Evolutionary conservation across 2,888 invertebrate genomes (phyloP).

Genomic region (Apodemia hepburni): DNA sequence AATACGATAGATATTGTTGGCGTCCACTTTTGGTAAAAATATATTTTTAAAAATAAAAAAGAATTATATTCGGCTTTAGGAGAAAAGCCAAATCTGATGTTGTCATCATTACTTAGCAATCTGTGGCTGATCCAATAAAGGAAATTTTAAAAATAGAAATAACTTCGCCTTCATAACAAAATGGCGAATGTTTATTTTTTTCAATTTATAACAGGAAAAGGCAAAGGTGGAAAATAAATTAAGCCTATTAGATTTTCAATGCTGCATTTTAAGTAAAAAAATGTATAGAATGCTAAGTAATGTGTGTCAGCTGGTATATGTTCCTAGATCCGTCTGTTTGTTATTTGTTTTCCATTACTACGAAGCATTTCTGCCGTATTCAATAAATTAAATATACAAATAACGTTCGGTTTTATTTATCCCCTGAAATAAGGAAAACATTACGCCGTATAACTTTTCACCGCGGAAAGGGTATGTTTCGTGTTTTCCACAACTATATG

Average conservation of each 20-base stretch:
- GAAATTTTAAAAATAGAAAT: background rate
- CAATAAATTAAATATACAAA: conserved; percentile 81
- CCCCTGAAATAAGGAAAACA: background rate
- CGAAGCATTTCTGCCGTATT: conserved; percentile 79
- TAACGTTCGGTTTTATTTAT: conserved; percentile 25
- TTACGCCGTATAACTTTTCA: no score
- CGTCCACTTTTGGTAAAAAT: conserved; percentile 59
- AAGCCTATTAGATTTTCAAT: background rate
- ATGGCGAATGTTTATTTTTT: conserved; percentile 1
- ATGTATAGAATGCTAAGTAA: conserved; percentile 23
- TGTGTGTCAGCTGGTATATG: conserved; percentile 68
- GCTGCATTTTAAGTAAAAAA: background rate
- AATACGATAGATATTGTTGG: conserved; percentile 23
- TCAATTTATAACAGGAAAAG: background rate
- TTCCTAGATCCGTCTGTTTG: conserved; percentile 77
- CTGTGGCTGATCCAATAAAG: conserved; percentile 9
- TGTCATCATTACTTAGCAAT: conserved; percentile 44
- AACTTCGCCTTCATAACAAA: background rate
- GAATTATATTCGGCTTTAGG: conserved; percentile 75
- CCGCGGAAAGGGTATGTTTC: no score
- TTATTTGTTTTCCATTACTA: conserved; percentile 77
- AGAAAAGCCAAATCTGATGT: conserved; percentile 64
- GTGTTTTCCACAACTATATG: no score
- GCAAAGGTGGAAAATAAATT: background rate
- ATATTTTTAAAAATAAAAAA: conserved; percentile 52